A percentile compares a stretch with the other conserved stretches of the same genome.
Conservation (phyloP, 2,888 invertebrate genomes). For the Amphipoea lucens region DNA sequence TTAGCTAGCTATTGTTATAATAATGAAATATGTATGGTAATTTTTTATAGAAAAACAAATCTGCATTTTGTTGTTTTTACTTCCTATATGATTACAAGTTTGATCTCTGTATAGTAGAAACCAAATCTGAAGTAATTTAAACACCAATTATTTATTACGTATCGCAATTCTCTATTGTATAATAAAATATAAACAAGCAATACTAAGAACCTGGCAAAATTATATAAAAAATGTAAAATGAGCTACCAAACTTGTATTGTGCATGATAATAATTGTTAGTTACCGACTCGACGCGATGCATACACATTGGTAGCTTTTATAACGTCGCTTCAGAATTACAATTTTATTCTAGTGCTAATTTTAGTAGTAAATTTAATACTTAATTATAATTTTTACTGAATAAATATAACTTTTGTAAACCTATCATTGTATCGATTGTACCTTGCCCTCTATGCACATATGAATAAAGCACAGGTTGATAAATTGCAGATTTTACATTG, state of each 20-base stretch:
- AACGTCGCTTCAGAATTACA: slow-evolving; percentile 73
- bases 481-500: slow-evolving; percentile 49
- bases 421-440: slow-evolving; percentile 80
- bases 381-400: slow-evolving; percentile 84
- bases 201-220: slow-evolving; percentile 70
- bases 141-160: slow-evolving; percentile 77
- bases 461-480: slow-evolving; percentile 65
- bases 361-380: slow-evolving; percentile 82
- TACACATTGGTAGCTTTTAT: slow-evolving; percentile 70
- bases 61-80: slow-evolving; percentile 84
- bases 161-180: slow-evolving; percentile 69
- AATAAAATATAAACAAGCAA: slow-evolving; percentile 70
- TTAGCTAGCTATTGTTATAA: slow-evolving; percentile 89
- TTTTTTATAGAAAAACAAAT: slow-evolving; percentile 88
- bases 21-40: slow-evolving; percentile 88
- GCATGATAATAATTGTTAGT: slow-evolving; percentile 75
- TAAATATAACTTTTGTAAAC: slow-evolving; percentile 82
- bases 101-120: slow-evolving; percentile 87
- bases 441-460: slow-evolving; percentile 74
- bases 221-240: slow-evolving; percentile 67
- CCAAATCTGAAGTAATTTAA: slow-evolving; percentile 81
- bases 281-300: slow-evolving; percentile 74
- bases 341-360: slow-evolving; percentile 81
- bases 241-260: slow-evolving; percentile 69
- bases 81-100: slow-evolving; percentile 78